Percentiles rank a stretch among this genome's conserved stretches.
phyloP scores from a whole-genome alignment of 2,888 invertebrate genomes.

The Eupeodes luniger region DNA sequence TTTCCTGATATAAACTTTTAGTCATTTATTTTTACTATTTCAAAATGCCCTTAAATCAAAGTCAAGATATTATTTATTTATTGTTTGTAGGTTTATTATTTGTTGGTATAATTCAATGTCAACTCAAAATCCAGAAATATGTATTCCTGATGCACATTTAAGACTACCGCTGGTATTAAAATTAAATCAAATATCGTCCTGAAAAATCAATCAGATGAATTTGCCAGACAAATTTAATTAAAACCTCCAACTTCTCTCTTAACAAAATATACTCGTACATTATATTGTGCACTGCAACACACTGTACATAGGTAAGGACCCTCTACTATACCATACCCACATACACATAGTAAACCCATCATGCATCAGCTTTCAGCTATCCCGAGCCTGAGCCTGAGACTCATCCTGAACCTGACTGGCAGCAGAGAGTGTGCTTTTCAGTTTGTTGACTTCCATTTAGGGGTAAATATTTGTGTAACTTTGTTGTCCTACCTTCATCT shows the following conservation, averaged over 20 bases:
- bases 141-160: too few species aligned
- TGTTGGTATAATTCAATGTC: neutral
- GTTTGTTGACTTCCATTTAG: conserved; percentile 44
- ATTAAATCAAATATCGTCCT: conserved; percentile 55
- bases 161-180: neutral
- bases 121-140: neutral
- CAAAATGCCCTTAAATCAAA: neutral
- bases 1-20: too few species aligned
- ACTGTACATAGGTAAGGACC: neutral
- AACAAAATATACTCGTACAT: neutral
- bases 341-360: neutral
- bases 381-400: neutral
- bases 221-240: conserved; percentile 75
- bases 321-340: neutral
- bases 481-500: conserved; percentile 37
- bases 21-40: neutral
- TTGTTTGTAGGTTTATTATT: neutral
- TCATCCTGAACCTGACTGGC: neutral
- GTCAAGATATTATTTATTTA: neutral
- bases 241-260: conserved; percentile 61
- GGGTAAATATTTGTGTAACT: conserved; percentile 60
- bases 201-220: conserved; percentile 70
- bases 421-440: conserved; percentile 13
- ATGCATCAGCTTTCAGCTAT: neutral
- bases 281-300: conserved; percentile 7